These are phyloP conservation scores for Phaedon cochleariae DNA, from an alignment of 2,888 invertebrate species.

Conservation along the genomic window DNA sequence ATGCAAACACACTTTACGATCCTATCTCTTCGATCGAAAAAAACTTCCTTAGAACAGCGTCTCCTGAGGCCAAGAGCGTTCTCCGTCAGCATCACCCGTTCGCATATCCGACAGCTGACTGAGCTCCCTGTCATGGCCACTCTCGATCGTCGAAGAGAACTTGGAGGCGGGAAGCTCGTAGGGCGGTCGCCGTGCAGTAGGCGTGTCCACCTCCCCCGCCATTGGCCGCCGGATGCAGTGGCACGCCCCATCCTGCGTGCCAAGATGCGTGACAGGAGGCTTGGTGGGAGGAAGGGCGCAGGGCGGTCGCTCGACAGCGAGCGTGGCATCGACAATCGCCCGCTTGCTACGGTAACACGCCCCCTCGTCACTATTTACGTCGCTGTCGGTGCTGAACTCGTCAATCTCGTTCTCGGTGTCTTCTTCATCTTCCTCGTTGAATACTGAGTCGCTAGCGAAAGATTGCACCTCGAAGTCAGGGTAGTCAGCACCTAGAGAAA, in stretches of 20 bases:
- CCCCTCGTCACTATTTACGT: constrained; percentile 63
- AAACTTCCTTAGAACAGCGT: constrained; percentile 73
- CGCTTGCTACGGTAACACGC: constrained; percentile 44
- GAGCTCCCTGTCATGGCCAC: constrained; percentile 43
- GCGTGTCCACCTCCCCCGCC: constrained; percentile 16
- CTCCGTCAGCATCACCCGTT: constrained; percentile 60
- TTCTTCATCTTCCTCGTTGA: constrained; percentile 63
- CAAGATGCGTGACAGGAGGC: neutral
- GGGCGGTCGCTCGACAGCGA: constrained; percentile 21
- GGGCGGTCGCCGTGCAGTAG: constrained; percentile 22
- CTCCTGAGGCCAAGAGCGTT: constrained; percentile 76
- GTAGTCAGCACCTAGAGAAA: constrained; percentile 65
- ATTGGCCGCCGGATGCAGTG: constrained; percentile 32
- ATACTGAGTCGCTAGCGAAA: constrained; percentile 82
- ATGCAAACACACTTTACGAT: too few species aligned
- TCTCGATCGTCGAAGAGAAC: constrained; percentile 48
- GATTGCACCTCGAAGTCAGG: constrained; percentile 77
- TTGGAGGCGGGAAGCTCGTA: constrained; percentile 38
- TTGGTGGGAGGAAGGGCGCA: constrained; percentile 24
- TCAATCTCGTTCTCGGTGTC: constrained; percentile 88
- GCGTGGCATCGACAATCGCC: constrained; percentile 19
- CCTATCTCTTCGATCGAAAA: too few species aligned
- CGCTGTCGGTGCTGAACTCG: constrained; percentile 81
- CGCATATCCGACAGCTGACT: constrained; percentile 54
- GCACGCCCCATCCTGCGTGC: constrained; percentile 51